Evolutionary conservation across 2,797 vertebrate species (phyloP).

Genomic region (Rachycentron canadum): DNA sequence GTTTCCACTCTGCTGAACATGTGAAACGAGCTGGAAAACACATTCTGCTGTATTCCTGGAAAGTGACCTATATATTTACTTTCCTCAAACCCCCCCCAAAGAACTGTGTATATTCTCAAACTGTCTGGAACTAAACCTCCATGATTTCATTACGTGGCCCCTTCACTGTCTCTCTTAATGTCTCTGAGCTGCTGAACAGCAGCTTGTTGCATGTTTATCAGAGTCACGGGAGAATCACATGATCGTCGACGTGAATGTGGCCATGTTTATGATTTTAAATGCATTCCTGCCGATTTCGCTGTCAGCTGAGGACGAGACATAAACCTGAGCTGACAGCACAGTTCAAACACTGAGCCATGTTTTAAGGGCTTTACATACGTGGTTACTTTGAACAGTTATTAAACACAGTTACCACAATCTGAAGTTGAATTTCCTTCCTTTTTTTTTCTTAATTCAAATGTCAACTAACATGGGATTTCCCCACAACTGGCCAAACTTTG

Average conservation of each 20-base stretch:
- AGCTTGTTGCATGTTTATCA: not conserved
- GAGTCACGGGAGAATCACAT: not conserved
- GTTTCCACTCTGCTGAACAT: not conserved
- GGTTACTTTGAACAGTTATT: no score
- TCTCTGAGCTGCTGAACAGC: not conserved
- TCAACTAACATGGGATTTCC: not conserved
- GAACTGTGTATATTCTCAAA: not conserved
- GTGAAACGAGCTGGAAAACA: not conserved
- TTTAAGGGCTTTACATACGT: no score
- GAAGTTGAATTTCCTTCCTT: no score
- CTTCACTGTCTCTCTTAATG: not conserved
- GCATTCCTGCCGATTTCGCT: not conserved
- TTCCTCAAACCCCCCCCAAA: constrained; percentile 10
- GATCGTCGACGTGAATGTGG: not conserved
- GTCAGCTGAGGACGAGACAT: not conserved
- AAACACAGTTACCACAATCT: no score
- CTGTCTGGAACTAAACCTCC: not conserved
- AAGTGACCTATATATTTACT: constrained; percentile 13
- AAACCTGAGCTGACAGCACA: not conserved
- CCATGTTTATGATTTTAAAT: not conserved
- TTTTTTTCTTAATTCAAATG: not conserved
- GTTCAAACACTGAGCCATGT: not conserved
- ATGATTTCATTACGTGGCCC: no score
- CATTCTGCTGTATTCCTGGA: not conserved
- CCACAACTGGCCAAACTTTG: not conserved